Base-by-base conservation (phyloP, 2,113 vertebrate species). In the Carollia perspicillata region DNA sequence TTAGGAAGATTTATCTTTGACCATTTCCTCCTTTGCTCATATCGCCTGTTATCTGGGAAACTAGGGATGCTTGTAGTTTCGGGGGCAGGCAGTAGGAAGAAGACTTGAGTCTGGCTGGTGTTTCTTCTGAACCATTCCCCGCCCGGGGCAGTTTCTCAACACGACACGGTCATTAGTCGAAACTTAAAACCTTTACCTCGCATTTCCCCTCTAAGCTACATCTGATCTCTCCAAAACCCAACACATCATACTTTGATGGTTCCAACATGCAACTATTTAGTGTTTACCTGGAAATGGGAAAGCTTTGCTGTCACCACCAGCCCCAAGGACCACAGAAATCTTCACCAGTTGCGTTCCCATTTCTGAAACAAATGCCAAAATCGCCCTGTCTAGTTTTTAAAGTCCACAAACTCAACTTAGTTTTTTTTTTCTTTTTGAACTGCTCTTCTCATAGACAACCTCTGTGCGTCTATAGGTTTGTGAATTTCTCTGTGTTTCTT, bases 301-400 rank as follows among this genome's bases (percentile, higher is more conserved):
- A 98, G 95, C 95, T 98, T 89, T 97, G 97, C 96, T 98, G 96
- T 98, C 97, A 98, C 97, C 97, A 98, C 97, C 97, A 98, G 97
- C 97, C 97, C 97, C 97, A 98, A 89, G 97, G 97, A 97, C 97
- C 97, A 98, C 97, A 98, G 97, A 98, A 98, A 97, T 98, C 97
- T 97, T 98, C 97, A 98, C 97, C 97, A 97, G 97, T 63, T 98
- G 97, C 60, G 97, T 96, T 98, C 97, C 97, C 97, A 98, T 98
- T 97, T 97, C 97, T 97, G 97, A 98, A 98, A 98, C 97, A 98
- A 97, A 98, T 97, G 97, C 97, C 97, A 98, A 98, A 98, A 97
- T 97, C 97, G 97, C 97, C 97, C 97, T 97, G 97, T 98, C 97
- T 98, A 95, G 96, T 97, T 98, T 97, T 95, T 92, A 95, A 85